Conservation (phyloP, 2,797 vertebrate species). For the Argya squamiceps region DNA sequence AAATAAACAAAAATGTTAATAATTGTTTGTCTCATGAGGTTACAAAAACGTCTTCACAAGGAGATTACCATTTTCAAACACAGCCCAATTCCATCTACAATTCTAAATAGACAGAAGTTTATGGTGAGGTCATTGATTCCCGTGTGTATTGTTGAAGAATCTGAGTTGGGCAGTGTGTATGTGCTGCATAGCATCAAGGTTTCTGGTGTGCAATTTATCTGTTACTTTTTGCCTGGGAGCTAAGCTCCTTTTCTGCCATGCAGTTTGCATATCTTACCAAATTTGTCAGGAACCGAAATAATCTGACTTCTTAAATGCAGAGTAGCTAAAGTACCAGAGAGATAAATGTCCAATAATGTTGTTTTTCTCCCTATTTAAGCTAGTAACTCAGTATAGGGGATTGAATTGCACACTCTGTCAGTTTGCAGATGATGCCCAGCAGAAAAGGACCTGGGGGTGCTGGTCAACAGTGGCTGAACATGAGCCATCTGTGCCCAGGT, state of each 20-base stretch:
- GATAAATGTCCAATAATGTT: not conserved
- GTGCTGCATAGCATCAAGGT: not conserved
- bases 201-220: not conserved
- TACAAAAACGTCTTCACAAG: not conserved
- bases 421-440: not conserved
- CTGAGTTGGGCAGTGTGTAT: not conserved
- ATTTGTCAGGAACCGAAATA: not conserved
- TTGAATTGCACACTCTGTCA: not conserved
- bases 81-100: not conserved
- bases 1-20: not conserved
- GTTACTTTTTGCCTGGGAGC: not conserved
- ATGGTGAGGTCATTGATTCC: not conserved
- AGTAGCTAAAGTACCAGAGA: not conserved
- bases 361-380: not conserved
- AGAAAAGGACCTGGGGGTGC: not conserved
- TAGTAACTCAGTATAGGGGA: not conserved
- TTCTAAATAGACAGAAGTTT: not conserved
- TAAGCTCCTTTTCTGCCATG: not conserved
- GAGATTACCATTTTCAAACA: not conserved
- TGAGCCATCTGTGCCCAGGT: not conserved
- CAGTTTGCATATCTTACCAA: not conserved
- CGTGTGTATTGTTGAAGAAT: not conserved
- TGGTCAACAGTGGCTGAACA: accelerated
- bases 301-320: not conserved
- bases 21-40: not conserved